Evolutionary conservation across 2,797 vertebrate species (phyloP).

Genomic region (Thunnus albacares): DNA sequence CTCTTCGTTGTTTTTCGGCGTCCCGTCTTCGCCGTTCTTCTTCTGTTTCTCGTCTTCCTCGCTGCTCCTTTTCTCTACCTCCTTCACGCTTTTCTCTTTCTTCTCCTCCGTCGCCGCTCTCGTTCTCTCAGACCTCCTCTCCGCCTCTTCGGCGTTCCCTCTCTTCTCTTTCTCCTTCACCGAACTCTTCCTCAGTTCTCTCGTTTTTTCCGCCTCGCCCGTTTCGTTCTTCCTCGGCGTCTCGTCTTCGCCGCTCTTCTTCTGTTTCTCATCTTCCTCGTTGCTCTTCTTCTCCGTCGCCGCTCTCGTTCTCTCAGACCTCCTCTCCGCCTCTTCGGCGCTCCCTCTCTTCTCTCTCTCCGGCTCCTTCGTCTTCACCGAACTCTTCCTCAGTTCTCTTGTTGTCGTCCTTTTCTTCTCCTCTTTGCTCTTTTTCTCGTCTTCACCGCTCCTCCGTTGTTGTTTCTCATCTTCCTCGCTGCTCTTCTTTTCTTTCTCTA

Average conservation of each 20-base stretch:
- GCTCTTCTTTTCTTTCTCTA: neutral
- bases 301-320: neutral
- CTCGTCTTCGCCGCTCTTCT: neutral
- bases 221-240: neutral
- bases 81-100: neutral
- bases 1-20: neutral
- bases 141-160: neutral
- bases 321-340: neutral
- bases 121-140: slow-evolving; percentile 10
- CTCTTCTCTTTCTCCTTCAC: slow-evolving; percentile 4
- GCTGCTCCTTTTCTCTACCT: neutral
- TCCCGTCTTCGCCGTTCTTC: neutral
- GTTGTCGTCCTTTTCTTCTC: neutral
- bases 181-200: slow-evolving; percentile 2
- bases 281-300: neutral
- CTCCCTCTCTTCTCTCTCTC: neutral
- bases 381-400: slow-evolving; percentile 13
- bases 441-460: neutral
- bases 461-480: neutral
- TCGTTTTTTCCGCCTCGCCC: neutral
- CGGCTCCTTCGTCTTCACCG: neutral
- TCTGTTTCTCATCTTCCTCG: neutral
- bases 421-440: neutral
- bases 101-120: neutral
- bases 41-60: neutral